These are phyloP conservation scores for Vicugna pacos DNA, from an alignment of 2,113 vertebrate species.

Conservation along the genomic window DNA sequence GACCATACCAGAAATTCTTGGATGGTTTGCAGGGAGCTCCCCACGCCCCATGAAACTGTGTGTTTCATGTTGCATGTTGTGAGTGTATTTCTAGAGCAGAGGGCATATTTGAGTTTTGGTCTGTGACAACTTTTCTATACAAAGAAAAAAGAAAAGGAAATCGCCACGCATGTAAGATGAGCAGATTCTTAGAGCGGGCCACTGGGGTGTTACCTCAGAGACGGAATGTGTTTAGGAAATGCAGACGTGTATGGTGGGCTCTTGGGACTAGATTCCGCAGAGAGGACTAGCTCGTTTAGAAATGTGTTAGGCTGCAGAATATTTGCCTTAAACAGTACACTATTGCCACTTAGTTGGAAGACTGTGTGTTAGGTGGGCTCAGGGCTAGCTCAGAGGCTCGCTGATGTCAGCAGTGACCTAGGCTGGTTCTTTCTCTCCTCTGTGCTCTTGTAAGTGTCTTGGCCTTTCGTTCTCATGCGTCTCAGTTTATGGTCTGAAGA, in stretches of 20 bases:
- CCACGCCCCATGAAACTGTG: neutral
- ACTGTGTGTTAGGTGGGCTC: neutral
- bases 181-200: neutral
- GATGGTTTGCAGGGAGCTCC: neutral
- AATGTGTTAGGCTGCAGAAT: neutral
- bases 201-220: neutral
- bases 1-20: neutral
- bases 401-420: too few species aligned
- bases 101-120: neutral
- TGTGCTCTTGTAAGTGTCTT: neutral
- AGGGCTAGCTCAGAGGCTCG: neutral
- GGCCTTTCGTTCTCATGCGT: neutral
- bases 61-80: neutral
- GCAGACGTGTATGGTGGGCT: neutral
- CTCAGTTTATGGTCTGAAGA: neutral
- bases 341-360: neutral
- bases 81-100: neutral
- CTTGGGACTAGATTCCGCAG: neutral
- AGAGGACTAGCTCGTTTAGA: neutral
- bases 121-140: neutral
- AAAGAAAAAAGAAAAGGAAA: neutral
- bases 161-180: neutral
- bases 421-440: neutral
- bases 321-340: neutral
- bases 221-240: neutral